Evolutionary conservation across 2,113 vertebrate species (phyloP), one percentile per base, ranked within the genome.

Genomic region (Petrocephalus zakoni): DNA sequence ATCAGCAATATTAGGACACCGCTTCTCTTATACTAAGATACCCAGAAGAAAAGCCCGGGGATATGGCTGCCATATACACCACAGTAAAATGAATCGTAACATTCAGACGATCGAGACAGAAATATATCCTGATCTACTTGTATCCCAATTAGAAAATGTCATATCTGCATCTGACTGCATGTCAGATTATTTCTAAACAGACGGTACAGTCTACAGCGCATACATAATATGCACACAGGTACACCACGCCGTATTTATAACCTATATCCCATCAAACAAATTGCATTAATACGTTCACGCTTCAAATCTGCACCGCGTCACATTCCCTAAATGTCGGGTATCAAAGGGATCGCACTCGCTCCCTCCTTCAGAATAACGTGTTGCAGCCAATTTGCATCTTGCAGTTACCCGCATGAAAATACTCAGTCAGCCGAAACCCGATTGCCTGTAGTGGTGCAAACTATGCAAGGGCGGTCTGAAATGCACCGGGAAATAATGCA

Each of bases 1-100:
- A 89, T 90, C 90, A 90, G 91, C 91, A 91, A 89, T 84, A 88
- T 87, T 78, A 78, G 1, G 17, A 78, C 42, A 78, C 29, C 87
- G 34, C 52, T 51, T 68, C 58, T 29, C 87, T n/a, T n/a, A 17
- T 17, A 52, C 47, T 8, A 17, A 53, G 19, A 49, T n/a, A 47
- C n/a, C 0, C 37, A 47, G 9, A n/a, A 8, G 46, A 83, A 22
- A 83, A n/a, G 49, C 81, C 34, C 17, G 17, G 1, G 15, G 4
- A 42, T 42, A 78, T 78, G 2, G 7, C 15, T 78, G 13, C 72
- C 0, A 17, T 78, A 42, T 42, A 78, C 15, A 78, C 34, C 34
- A 78, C 37, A 42, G 34, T 42, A 42, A 42, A 78, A 78, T 68
- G 3, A 29, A 29, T 78, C 5, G 15, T 19, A 37, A 78, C 34